A percentile compares a stretch with the other conserved stretches of the same genome.
Evolutionary conservation across 2,797 vertebrate genomes (phyloP).

Genomic region (Thamnophis elegans): DNA sequence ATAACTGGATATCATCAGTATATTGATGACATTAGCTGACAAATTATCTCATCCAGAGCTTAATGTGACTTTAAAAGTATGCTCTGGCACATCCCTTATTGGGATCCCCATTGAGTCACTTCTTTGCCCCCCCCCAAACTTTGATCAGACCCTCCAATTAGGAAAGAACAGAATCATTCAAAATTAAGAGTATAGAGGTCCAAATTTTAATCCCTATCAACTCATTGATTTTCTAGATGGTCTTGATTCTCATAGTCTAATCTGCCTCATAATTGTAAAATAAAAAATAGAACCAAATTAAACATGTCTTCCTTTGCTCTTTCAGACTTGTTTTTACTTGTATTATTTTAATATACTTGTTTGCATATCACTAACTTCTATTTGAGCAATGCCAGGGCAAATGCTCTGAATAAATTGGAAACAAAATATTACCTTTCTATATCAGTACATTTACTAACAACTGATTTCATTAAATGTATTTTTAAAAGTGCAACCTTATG

Average conservation of each 20-base stretch:
- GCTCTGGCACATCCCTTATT: background rate
- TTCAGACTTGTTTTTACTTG: background rate
- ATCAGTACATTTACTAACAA: background rate
- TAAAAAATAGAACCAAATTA: background rate
- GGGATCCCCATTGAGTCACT: background rate
- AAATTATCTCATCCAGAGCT: background rate
- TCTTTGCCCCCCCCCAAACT: background rate
- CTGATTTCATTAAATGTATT: background rate
- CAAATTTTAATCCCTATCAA: background rate
- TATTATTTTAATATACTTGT: background rate
- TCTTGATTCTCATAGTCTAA: background rate
- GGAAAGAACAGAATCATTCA: background rate
- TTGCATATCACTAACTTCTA: background rate
- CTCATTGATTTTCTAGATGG: background rate
- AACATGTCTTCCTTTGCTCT: too few species aligned
- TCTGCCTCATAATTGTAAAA: background rate
- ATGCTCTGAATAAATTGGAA: background rate
- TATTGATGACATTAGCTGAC: background rate
- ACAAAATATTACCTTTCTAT: rapidly evolving
- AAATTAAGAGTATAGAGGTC: background rate
- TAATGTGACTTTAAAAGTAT: background rate
- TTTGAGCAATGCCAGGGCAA: background rate
- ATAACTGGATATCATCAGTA: background rate
- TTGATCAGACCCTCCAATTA: background rate
- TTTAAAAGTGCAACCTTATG: background rate